A percentile compares a stretch with the other conserved stretches of the same genome.
Evolutionary conservation across 2,888 invertebrate genomes (phyloP).

Genomic region (Masnerella sp.): DNA sequence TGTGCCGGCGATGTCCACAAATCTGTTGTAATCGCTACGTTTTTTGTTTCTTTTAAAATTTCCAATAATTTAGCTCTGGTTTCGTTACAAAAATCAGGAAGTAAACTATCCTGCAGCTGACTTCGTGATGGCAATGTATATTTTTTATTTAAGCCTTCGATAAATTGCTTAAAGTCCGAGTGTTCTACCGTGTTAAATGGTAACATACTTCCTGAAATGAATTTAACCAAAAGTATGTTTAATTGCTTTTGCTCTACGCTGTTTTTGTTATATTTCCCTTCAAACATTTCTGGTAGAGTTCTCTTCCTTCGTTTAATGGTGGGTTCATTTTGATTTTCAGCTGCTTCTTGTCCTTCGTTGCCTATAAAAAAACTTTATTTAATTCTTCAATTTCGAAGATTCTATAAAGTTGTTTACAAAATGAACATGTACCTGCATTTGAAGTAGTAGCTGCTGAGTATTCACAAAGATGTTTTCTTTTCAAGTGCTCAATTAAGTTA

Average conservation of each 20-base stretch:
- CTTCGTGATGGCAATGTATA: conserved; percentile 8
- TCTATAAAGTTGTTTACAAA: no score
- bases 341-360: no score
- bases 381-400: no score
- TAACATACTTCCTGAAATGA: conserved; percentile 6
- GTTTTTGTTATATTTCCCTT: conserved; percentile 5
- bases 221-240: conserved; percentile 4
- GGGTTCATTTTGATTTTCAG: no score
- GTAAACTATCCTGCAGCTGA: conserved; percentile 7
- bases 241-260: conserved; percentile 10
- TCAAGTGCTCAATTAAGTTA: no score
- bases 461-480: no score
- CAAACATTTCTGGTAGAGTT: neutral
- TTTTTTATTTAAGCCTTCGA: conserved; percentile 6
- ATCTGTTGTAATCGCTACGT: conserved; percentile 17
- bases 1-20: conserved; percentile 25
- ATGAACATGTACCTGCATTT: no score
- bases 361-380: no score
- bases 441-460: no score
- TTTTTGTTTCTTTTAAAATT: neutral
- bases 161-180: conserved; percentile 14
- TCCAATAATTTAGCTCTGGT: conserved; percentile 1
- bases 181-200: conserved; percentile 23
- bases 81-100: neutral
- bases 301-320: no score